Percentiles rank a stretch among this genome's conserved stretches.
Evolutionary conservation across 2,797 vertebrate species (phyloP).

Genomic region (Acanthopagrus latus): DNA sequence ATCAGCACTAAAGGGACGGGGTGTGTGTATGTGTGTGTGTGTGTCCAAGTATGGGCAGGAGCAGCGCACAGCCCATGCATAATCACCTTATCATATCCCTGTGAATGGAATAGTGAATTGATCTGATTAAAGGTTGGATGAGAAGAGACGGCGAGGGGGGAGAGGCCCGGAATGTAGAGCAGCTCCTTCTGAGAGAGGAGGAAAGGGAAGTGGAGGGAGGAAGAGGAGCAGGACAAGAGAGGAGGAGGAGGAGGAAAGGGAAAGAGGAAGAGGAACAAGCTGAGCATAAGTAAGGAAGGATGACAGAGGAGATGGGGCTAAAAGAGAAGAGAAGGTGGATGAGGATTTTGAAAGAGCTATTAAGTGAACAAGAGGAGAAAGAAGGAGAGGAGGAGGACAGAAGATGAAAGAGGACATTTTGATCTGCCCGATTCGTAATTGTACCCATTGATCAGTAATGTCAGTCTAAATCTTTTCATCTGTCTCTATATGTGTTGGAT

Average conservation of each 20-base stretch:
- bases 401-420: neutral
- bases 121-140: conserved; percentile 79
- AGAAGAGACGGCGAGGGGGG: conserved; percentile 49
- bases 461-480: neutral
- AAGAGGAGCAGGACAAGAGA: neutral
- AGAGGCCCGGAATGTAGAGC: conserved; percentile 61
- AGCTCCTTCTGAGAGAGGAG: conserved; percentile 41
- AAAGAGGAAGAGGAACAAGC: neutral
- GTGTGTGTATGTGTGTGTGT: conserved; percentile 23
- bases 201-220: conserved; percentile 10
- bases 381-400: neutral
- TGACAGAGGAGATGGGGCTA: conserved; percentile 4
- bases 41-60: conserved; percentile 29
- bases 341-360: conserved; percentile 9
- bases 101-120: conserved; percentile 80
- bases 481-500: neutral
- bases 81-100: conserved; percentile 85
- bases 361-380: neutral
- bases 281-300: neutral
- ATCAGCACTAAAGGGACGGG: conserved; percentile 70
- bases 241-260: conserved; percentile 8
- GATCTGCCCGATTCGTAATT: neutral
- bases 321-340: conserved; percentile 1
- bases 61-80: conserved; percentile 69
- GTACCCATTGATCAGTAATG: neutral